Conservation (phyloP, 2,888 invertebrate species). For the Caenorhabditis sp. region DNA sequence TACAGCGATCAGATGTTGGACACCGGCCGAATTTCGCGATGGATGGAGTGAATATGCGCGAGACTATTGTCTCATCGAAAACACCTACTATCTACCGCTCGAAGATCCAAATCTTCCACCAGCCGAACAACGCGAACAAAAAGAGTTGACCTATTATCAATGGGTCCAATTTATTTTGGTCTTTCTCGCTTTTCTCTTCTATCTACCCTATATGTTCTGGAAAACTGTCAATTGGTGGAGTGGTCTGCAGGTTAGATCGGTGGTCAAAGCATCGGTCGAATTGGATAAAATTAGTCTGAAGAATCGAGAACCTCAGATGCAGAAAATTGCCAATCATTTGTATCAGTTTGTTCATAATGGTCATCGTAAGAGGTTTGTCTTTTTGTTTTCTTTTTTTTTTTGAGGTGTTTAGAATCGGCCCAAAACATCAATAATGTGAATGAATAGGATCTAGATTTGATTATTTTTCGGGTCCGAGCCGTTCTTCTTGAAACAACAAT, state of each 20-base stretch:
- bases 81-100: constrained; percentile 72
- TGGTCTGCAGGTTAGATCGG: constrained; percentile 42
- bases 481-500: constrained; percentile 6
- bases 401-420: too few relatives aligned
- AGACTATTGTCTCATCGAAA: constrained; percentile 74
- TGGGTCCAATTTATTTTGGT: constrained; percentile 71
- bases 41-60: constrained; percentile 74
- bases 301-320: constrained; percentile 14
- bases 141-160: constrained; percentile 64
- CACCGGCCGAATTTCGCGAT: constrained; percentile 65
- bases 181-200: constrained; percentile 66
- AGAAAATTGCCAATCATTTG: constrained; percentile 44
- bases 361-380: neutral
- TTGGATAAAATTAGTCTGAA: constrained; percentile 23
- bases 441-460: too few relatives aligned
- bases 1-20: constrained; percentile 65
- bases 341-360: constrained; percentile 5
- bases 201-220: constrained; percentile 68
- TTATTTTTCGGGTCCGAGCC: too few relatives aligned
- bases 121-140: constrained; percentile 43
- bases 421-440: too few relatives aligned
- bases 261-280: constrained; percentile 27
- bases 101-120: constrained; percentile 55
- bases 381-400: too few relatives aligned
- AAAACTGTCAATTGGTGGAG: constrained; percentile 68